Base-by-base conservation (phyloP, 2,888 invertebrate genomes). In the Pollenia amentaria region DNA sequence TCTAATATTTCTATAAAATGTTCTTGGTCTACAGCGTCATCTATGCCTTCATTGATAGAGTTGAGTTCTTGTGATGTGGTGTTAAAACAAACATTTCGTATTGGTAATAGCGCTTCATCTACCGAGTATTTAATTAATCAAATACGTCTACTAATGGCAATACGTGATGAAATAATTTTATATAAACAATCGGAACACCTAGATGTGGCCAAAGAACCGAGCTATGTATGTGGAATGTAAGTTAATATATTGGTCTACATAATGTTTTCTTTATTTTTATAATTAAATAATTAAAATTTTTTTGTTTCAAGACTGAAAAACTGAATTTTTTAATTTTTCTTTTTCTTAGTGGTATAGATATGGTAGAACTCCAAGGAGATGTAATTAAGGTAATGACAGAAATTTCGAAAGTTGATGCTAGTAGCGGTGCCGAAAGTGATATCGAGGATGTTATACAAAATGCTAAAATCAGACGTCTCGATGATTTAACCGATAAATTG, bases 401-500 rank as follows among this genome's bases (percentile, higher is more conserved):
- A 85, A 89, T 92, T 3, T 90, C 92, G 2, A 91, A 91, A 42
- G 84, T 88, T 14, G 91, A 90, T 44, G 14, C 72, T 9, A 88
- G 87, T 4, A 89, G 88, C 2, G 89, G 88, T 2, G 88, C 88
- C 3, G 90, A 90, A 16, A 89, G 85, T 16, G 93, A 92, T 67
- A 91, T 93, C 40, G 93, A 93, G 89, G 90, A 91, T 18, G 92
- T 93, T 14, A 89, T 93, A 16, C 89, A 91, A 53, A 89, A 90
- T 62, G 91, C 91, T 9, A 91, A 91, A 65, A 77, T 88, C 1
- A 90, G 92, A 7, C 87, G 84, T 2, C 88, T 91, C 4, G 89
- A 90, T 0, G 93, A 93, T 85, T 82, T 93, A 4, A 93, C 93
- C 0, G 93, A 93, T 84, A 92, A 92, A 75, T 88, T 93, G 10